Conservation (phyloP, 2,113 vertebrate species). For the Ameiurus melas region DNA sequence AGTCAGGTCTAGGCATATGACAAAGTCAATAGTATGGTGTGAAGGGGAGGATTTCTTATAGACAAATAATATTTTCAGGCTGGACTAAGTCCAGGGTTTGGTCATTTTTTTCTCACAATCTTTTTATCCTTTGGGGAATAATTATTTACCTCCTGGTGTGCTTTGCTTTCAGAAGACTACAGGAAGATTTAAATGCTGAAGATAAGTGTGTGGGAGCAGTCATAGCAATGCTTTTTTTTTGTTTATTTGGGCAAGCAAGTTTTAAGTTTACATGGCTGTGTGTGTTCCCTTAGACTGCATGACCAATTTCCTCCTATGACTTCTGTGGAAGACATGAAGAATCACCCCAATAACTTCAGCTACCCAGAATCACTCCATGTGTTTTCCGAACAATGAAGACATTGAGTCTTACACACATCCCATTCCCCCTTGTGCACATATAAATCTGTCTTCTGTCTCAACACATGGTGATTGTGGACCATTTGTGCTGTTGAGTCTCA, state of each 20-base stretch:
- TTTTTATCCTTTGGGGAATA: not conserved
- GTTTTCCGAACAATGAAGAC: constrained; percentile 34
- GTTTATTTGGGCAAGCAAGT: not conserved
- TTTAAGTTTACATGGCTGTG: constrained; percentile 16
- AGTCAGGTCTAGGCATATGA: not conserved
- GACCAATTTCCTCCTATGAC: not conserved
- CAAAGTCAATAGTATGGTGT: constrained; percentile 1
- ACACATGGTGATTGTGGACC: constrained; percentile 16
- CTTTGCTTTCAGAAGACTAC: not conserved
- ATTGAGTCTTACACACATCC: constrained; percentile 7
- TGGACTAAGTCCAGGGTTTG: not conserved
- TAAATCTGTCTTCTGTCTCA: constrained; percentile 39
- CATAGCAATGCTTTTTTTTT: not conserved
- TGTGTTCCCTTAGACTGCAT: constrained; percentile 1
- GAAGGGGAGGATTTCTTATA: not conserved
- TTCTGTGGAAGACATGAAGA: constrained; percentile 15
- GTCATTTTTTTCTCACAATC: not conserved
- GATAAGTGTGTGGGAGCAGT: not conserved
- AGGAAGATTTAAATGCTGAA: not conserved
- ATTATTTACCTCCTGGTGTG: not conserved
- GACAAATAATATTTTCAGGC: not conserved
- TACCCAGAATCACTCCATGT: constrained; percentile 11
- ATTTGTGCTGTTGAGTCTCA: constrained; percentile 1
- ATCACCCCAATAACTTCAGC: constrained; percentile 17
- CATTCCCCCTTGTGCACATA: not conserved